Base-by-base conservation (phyloP, 2,888 invertebrate genomes). In the Catonia carolina region DNA sequence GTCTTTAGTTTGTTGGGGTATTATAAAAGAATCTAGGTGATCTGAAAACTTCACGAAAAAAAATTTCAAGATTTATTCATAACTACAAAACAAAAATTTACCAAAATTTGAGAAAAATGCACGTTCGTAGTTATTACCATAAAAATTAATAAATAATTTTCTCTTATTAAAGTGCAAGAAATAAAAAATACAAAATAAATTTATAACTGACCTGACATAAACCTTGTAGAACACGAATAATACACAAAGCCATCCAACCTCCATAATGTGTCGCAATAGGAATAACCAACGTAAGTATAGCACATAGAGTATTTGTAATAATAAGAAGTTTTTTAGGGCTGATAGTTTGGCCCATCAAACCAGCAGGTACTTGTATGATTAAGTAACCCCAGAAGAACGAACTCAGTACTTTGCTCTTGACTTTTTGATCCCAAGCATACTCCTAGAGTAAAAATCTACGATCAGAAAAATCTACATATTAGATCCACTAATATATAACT, bases 161-260 rank as follows among this genome's bases (percentile, higher is more conserved):
- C n/a, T n/a, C n/a, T n/a, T n/a, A n/a, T n/a, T n/a, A n/a, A n/a
- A n/a, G n/a, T n/a, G n/a, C n/a, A n/a, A n/a, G n/a, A n/a, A n/a
- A n/a, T n/a, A n/a, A n/a, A n/a, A n/a, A n/a, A n/a, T n/a, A n/a
- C n/a, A n/a, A n/a, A n/a, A n/a, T n/a, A n/a, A n/a, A n/a, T 27
- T 27, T 27, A 4, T 6, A 6, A 27, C 27, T 77, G 72, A 87
- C 92, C 82, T 93, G 92, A 60, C 89, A 88, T 59, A 93, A 77
- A 47, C 93, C 94, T 72, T 92, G 89, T 62, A 91, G 85, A 70
- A 91, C 89, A 58, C 93, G 80, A 15, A 90, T 80, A 1, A 78
- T 73, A 66, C 89, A 83, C 0, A 87, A 83, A 58, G 90, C 78
- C 75, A 86, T 86, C 62, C 77, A 77, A 63, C 77, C 79, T 55